Evolutionary conservation across 2,113 vertebrate genomes (phyloP), one percentile per base, ranked within the genome.

Genomic region (Otus sunia): DNA sequence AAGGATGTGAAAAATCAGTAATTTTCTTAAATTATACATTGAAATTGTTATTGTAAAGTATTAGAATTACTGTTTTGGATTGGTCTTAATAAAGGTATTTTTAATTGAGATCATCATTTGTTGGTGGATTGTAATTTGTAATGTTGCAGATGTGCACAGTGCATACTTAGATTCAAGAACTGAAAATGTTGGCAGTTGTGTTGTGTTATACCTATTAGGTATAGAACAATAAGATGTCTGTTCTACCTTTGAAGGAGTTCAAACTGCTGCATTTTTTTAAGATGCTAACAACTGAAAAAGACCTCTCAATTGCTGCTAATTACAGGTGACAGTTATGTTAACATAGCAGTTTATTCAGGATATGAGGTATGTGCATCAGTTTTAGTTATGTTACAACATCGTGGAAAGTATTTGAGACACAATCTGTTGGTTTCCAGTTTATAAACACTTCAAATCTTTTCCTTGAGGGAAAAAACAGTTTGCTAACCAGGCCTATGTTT

Each of bases 1-100:
- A 96, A 73, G 11, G 4, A 59, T 64, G 56, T 68, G 66, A 86
- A 91, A 94, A 96, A 58, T 60, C 5, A 32, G 23, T 86, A 36
- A 64, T 92, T 91, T 95, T 95, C 50, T 85, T 91, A 95, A 96
- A 85, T 96, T 96, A 71, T 90, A 16, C 22, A 45, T 94, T 87
- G 32, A 60, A 68, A 64, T 80, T 69, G 29, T 88, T 94, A 47
- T 53, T 91, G 12, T 84, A 82, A 83, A 63, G 23, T 82, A 63
- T 74, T 92, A 73, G 53, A 64, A 60, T 80, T 82, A 73, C 30
- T 94, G 14, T 4, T 81, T 96, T 91, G 52, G 15, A 20, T 71
- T 87, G 43, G 7, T 89, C 47, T 95, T 85, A 97, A 97, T 97
- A 97, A 97, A 97, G 34, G 3, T 3, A 0, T 27, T 91, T 92